These are phyloP conservation scores for Oxyteleia sp. DNA, from an alignment of 2,888 invertebrate species.

Conservation along the genomic window DNA sequence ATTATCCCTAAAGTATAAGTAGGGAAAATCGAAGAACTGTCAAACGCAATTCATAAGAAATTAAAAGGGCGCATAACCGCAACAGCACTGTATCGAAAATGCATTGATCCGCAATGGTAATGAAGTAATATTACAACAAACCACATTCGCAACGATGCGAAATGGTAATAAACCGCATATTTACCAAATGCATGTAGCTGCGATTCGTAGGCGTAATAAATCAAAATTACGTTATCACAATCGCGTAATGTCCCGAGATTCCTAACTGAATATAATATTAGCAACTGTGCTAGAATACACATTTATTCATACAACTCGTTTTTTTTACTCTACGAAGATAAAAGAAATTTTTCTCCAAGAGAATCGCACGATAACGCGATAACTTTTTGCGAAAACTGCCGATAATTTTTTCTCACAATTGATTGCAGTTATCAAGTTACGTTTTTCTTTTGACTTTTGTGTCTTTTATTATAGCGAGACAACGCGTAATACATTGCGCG, in stretches of 20 bases:
- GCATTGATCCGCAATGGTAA: too few relatives aligned
- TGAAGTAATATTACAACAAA: neutral
- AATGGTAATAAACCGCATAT: constrained; percentile 15
- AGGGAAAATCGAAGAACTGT: too few relatives aligned
- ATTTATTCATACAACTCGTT: neutral
- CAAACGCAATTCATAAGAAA: too few relatives aligned
- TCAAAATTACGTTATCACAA: constrained; percentile 25
- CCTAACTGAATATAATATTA: constrained; percentile 16
- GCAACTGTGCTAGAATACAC: neutral
- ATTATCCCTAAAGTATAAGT: too few relatives aligned
- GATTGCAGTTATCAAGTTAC: constrained; percentile 1
- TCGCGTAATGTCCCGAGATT: constrained; percentile 8
- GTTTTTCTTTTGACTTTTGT: neutral
- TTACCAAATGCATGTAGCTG: neutral
- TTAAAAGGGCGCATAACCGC: too few relatives aligned
- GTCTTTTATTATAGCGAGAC: neutral
- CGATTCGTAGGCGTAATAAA: neutral
- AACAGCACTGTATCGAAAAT: too few relatives aligned
- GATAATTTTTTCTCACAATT: neutral
- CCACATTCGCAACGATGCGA: neutral
- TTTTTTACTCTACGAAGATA: neutral
- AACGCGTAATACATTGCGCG: neutral
- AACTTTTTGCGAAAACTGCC: neutral
- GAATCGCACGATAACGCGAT: neutral
- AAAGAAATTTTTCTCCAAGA: neutral